These are phyloP conservation scores for Dryomyza anilis DNA, from an alignment of 2,888 invertebrate genomes.

Conservation along the genomic window DNA sequence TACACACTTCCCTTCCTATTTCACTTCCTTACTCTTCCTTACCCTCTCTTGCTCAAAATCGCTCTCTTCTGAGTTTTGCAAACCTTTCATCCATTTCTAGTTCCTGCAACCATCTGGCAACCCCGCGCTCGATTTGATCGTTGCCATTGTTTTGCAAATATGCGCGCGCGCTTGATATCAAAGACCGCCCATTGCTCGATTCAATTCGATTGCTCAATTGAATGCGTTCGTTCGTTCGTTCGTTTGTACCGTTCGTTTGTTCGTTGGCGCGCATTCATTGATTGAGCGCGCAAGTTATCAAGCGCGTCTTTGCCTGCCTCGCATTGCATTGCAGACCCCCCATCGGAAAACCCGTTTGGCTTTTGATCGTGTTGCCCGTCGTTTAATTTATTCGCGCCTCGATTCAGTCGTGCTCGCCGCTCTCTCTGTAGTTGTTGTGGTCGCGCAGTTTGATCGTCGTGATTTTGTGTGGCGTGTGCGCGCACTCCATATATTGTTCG, in stretches of 20 bases:
- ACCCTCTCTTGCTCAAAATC: background rate
- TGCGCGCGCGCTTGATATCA: conserved; percentile 17
- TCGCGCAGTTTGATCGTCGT: conserved; percentile 54
- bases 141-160: conserved; percentile 51
- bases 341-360: conserved; percentile 44
- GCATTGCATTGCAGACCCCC: too few relatives aligned
- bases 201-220: conserved; percentile 12
- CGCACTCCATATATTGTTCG: too few relatives aligned
- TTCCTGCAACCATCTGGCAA: background rate
- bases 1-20: too few relatives aligned
- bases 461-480: too few relatives aligned
- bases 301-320: conserved; percentile 4
- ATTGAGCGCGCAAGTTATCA: conserved; percentile 15
- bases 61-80: background rate
- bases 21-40: too few relatives aligned
- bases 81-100: background rate
- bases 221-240: background rate
- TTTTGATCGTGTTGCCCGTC: conserved; percentile 41
- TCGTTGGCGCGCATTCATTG: too few relatives aligned
- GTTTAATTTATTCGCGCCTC: conserved; percentile 55
- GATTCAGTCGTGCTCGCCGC: conserved; percentile 40
- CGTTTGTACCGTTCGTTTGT: too few relatives aligned
- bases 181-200: conserved; percentile 30
- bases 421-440: conserved; percentile 55
- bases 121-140: conserved; percentile 48